phyloP scores from a whole-genome alignment of 2,113 vertebrate genomes.

The Tachysurus vachellii region DNA sequence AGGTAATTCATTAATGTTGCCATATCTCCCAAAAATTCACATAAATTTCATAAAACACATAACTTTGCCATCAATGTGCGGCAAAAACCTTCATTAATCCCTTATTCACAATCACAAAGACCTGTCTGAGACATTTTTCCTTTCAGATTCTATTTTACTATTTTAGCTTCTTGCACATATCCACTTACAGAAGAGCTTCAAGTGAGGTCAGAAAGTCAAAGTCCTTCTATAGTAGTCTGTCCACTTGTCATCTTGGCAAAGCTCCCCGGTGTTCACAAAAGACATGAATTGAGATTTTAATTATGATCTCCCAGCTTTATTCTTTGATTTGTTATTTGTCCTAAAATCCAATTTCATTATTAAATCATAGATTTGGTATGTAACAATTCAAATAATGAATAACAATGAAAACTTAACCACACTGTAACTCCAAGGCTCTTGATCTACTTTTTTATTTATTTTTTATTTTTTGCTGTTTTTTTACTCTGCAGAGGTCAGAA shows the following conservation, averaged over 20 bases:
- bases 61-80: background rate
- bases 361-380: background rate
- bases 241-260: background rate
- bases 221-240: background rate
- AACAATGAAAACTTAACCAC: background rate
- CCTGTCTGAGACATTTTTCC: background rate
- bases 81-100: slow-evolving; percentile 22
- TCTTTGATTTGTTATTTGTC: background rate
- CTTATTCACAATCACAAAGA: background rate
- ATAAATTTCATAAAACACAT: background rate
- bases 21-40: slow-evolving; percentile 42
- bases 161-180: background rate
- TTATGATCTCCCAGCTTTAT: background rate
- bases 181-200: background rate
- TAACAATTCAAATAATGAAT: background rate
- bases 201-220: background rate
- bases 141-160: background rate
- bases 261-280: background rate
- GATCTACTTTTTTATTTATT: background rate
- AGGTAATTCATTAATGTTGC: slow-evolving; percentile 41
- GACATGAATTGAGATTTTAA: background rate
- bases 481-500: background rate
- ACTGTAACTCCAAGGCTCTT: background rate
- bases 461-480: background rate
- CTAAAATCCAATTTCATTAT: background rate